phyloP scores from a whole-genome alignment of 1,140 invertebrate genomes.

The Bombus impatiens region DNA sequence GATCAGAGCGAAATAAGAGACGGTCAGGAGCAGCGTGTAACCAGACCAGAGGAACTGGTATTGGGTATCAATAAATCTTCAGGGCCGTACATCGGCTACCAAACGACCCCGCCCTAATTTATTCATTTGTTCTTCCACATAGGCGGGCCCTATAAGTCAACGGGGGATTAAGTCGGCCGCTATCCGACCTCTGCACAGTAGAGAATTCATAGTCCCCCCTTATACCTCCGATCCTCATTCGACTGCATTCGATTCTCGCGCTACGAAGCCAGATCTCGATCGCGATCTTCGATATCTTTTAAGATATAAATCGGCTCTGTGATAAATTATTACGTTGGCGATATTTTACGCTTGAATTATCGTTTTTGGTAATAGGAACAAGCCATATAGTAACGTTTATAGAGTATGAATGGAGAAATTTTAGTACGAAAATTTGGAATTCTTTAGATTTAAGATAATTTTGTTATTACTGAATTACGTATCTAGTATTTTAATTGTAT shows the following conservation, averaged over 20 bases:
- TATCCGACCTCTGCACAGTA: conserved; percentile 44
- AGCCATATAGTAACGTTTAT: too few species aligned
- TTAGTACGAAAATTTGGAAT: background rate
- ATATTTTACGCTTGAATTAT: conserved; percentile 30
- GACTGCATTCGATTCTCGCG: conserved; percentile 20
- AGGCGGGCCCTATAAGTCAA: conserved; percentile 74
- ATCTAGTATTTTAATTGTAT: too few species aligned
- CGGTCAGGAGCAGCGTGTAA: conserved; percentile 48
- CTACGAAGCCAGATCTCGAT: conserved; percentile 46
- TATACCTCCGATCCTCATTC: conserved; percentile 28
- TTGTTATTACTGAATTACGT: background rate
- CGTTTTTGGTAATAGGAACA: background rate
- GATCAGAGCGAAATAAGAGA: conserved; percentile 10
- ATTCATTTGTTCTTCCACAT: conserved; percentile 77
- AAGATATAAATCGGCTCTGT: background rate
- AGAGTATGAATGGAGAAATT: too few species aligned
- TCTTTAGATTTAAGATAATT: background rate
- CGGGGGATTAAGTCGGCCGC: conserved; percentile 71
- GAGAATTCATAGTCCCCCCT: conserved; percentile 48
- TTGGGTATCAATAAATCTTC: conserved; percentile 74
- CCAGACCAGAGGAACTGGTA: conserved; percentile 60
- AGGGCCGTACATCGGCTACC: conserved; percentile 72
- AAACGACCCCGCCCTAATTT: conserved; percentile 77
- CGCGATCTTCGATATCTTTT: conserved; percentile 43
- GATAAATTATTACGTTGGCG: conserved; percentile 47